Base-by-base conservation (phyloP, 2,113 vertebrate species). In the Bagarius yarrelli region DNA sequence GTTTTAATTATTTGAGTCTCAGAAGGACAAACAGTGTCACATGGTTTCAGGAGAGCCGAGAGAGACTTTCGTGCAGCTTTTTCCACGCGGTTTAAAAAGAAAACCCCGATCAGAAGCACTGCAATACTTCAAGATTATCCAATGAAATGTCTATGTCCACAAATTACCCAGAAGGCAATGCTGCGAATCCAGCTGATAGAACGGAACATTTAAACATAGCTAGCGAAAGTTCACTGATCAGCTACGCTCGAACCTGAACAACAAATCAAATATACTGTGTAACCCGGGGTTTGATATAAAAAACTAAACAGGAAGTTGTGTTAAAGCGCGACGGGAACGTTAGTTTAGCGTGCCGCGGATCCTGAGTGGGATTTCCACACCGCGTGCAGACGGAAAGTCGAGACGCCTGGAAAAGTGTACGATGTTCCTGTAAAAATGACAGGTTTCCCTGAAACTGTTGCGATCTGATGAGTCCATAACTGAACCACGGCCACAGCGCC, bases 1-100 rank as follows among this genome's bases (percentile, higher is more conserved):
- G 91, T 88, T 91, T 92, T 78, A 92, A 85, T 86, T 88, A 84
- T n/a, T n/a, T n/a, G n/a, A 75, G 80, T 87, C 79, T 86, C 56
- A 83, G 79, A 85, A 61, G 32, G 47, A 50, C 25, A 76, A n/a
- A 82, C 34, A 34, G 52, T 13, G 67, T 19, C 67, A 52, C 44
- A 18, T 30, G 83, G 67, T 55, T 47, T 72, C 61, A 27, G 56
- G 60, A 47, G 79, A 23, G 69, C 83, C 75, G 21, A 81, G 72
- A 63, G n/a, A 19, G 27, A 44, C 61, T 36, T 71, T 32, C 59
- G n/a, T 60, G 40, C 50, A 36, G 47, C 25, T 73, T 81, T 57
- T 15, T 32, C 61, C 47, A 1, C n/a, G n/a, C n/a, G 30, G 64
- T 75, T 21, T 5, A 32, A 9, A 8, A 19, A 36, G 21, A 19